A percentile compares a stretch with the other conserved stretches of the same genome.
Evolutionary conservation across 2,888 invertebrate genomes (phyloP).

Genomic region (Carterocephalus palaemon): DNA sequence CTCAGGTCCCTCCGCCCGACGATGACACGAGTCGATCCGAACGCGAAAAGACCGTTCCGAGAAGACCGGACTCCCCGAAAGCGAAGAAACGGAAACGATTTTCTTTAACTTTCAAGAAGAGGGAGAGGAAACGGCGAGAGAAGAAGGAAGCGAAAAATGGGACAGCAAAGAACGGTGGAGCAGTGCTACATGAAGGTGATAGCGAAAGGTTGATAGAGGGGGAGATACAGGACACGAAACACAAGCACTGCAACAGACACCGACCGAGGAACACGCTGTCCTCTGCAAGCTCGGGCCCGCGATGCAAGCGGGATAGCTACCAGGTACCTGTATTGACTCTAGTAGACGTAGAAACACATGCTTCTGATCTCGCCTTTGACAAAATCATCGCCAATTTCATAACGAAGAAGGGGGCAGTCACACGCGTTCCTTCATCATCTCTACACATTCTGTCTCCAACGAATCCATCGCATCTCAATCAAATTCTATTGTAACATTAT

Average conservation of each 20-base stretch:
- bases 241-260: slow-evolving; percentile 60
- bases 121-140: slow-evolving; percentile 68
- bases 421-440: slow-evolving; percentile 6
- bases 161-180: slow-evolving; percentile 53
- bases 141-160: slow-evolving; percentile 66
- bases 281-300: slow-evolving; percentile 71
- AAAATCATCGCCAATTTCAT: slow-evolving; percentile 13
- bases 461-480: slow-evolving; percentile 10
- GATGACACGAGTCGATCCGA: slow-evolving; percentile 73
- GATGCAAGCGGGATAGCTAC: slow-evolving; percentile 76
- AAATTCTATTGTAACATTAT: slow-evolving; percentile 7
- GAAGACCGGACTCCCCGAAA: slow-evolving; percentile 67
- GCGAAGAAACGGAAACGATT: slow-evolving; percentile 71
- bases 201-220: slow-evolving; percentile 69
- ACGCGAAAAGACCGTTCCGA: slow-evolving; percentile 59
- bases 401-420: slow-evolving; percentile 19
- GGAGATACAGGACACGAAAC: slow-evolving; percentile 60
- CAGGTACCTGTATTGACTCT: slow-evolving; percentile 52
- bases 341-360: slow-evolving; percentile 16
- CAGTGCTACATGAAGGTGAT: slow-evolving; percentile 60
- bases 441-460: slow-evolving; percentile 6
- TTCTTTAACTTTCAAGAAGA: slow-evolving; percentile 69
- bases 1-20: slow-evolving; percentile 60
- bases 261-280: slow-evolving; percentile 64
- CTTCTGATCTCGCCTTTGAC: slow-evolving; percentile 9